These are phyloP conservation scores for Neopelma chrysocephalum DNA, from an alignment of 2,797 vertebrate species.

Conservation along the genomic window DNA sequence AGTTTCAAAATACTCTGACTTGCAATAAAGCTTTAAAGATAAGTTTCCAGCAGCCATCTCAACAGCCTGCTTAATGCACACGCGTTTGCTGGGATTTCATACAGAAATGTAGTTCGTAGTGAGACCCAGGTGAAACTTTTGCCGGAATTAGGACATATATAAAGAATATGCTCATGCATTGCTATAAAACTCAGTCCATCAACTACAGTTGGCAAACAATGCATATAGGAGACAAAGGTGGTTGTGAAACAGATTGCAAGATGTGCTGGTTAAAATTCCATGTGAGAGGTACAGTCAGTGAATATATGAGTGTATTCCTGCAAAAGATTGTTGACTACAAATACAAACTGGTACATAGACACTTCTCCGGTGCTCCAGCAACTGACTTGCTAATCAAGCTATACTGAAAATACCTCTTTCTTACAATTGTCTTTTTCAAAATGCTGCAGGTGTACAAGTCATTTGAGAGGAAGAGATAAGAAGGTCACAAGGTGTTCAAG, in stretches of 20 bases:
- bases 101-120: neutral
- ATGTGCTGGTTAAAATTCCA: neutral
- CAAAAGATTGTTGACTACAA: neutral
- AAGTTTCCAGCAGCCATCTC: neutral
- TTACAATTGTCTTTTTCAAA: neutral
- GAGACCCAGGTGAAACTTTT: neutral
- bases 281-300: neutral
- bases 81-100: neutral
- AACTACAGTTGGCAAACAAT: neutral
- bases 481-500: neutral
- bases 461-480: neutral
- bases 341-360: neutral
- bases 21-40: conserved; percentile 7
- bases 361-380: neutral
- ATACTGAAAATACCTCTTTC: neutral
- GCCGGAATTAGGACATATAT: neutral
- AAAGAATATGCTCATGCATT: neutral
- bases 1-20: conserved; percentile 10
- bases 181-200: neutral
- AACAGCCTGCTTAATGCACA: neutral
- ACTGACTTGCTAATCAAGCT: neutral
- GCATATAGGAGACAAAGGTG: neutral
- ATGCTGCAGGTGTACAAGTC: neutral
- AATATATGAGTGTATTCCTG: neutral
- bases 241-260: neutral